phyloP scores from a whole-genome alignment of 2,113 vertebrate genomes.

The Brachypodius melanocephalos region DNA sequence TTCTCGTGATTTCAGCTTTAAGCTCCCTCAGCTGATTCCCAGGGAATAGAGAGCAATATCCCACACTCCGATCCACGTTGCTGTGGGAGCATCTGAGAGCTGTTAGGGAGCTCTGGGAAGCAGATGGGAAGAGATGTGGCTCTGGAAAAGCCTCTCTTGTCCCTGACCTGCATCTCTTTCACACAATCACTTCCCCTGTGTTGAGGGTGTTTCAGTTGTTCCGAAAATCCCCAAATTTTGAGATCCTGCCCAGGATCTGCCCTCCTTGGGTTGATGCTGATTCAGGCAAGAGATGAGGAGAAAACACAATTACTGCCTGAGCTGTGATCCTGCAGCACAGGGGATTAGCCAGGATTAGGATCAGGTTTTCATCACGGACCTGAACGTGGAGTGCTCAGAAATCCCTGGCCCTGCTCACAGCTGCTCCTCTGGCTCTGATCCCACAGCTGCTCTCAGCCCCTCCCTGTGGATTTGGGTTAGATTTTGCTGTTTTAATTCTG shows the following conservation, averaged over 20 bases:
- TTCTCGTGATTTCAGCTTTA: not conserved
- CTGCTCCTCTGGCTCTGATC: not conserved
- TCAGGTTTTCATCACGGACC: not conserved
- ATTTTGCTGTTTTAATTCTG: not conserved
- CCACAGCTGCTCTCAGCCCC: not conserved
- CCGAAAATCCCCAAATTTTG: not conserved
- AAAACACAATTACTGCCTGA: not conserved
- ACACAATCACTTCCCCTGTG: accelerated
- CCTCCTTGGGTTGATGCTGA: accelerated
- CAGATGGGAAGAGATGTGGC: not conserved
- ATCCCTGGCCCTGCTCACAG: not conserved
- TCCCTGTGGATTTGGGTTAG: not conserved
- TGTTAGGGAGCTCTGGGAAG: not conserved
- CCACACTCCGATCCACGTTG: not conserved
- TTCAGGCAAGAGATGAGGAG: accelerated
- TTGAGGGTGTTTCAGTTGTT: not conserved
- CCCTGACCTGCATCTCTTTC: accelerated
- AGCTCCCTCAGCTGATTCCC: not conserved
- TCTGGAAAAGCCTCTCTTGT: not conserved
- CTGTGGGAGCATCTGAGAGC: not conserved
- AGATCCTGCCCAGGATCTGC: not conserved
- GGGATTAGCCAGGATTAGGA: constrained; percentile 3
- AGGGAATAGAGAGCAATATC: not conserved
- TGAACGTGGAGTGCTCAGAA: not conserved
- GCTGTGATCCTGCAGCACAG: not conserved